Base-by-base conservation (phyloP, 2,888 invertebrate species). In the Mycalesis mineus region DNA sequence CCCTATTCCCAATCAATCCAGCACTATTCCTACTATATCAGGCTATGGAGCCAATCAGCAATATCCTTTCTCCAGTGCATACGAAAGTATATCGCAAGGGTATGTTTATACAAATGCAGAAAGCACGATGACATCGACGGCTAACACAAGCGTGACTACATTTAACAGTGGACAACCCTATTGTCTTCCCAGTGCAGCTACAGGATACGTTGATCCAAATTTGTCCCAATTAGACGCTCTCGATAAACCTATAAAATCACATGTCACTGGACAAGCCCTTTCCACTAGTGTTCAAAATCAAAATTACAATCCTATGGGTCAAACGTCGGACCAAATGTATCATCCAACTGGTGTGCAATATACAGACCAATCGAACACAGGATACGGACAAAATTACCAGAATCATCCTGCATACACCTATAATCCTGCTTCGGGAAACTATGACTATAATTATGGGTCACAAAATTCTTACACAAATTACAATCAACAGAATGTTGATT, bases 361-460 rank as follows among this genome's bases (percentile, higher is more conserved):
- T 45, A 57, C 68, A 0, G 64, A 63, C 4, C 77, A 78, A 58
- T 22, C 63, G 1, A 74, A 68, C 31, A 60, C 68, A 0, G 77
- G 65, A 62, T 82, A 78, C 62, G 69, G 68, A 1, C 83, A 82
- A 57, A 75, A 72, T 22, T 87, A 79, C 61, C 89, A 91, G 68
- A 90, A 89, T 55, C 93, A 93, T 73, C 92, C 93, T 3, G 93
- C 92, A 42, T 94, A 93, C 67, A 86, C 88, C 7, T 93, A 77
- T 65, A 92, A 93, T 69, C 65, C 86, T 0, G 72, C 82, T 0
- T 90, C 91, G 0, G 93, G 93, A 0, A 77, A 70, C 44, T 93
- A 92, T 64, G 91, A 92, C 9, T 94, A 94, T 66, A 91, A 80
- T 63, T 92, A 93, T 52, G 93, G 92, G 0, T 93, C 92, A 58